Evolutionary conservation across 2,888 invertebrate genomes (phyloP).

Genomic region (Didymodactylos carnosus): DNA sequence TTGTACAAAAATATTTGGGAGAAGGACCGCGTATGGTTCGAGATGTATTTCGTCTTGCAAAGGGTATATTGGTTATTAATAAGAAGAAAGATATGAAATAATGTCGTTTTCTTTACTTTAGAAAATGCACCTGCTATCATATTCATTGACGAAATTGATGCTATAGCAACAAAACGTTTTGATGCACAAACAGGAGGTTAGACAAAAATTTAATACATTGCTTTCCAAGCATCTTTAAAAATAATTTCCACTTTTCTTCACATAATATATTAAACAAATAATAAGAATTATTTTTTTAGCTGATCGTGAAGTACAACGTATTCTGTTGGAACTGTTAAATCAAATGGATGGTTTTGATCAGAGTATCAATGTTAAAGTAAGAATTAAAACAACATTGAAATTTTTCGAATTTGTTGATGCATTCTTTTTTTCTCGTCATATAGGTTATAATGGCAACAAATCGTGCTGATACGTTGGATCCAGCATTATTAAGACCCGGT

Average conservation of each 20-base stretch:
- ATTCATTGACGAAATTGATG: constrained; percentile 98
- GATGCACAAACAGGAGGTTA: constrained; percentile 77
- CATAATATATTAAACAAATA: no score
- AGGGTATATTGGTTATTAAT: constrained; percentile 30
- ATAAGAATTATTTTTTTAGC: constrained; percentile 39
- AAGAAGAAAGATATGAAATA: neutral
- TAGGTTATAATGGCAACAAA: constrained; percentile 73
- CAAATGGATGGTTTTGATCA: constrained; percentile 99
- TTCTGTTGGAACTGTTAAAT: constrained; percentile 79
- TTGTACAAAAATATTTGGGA: constrained; percentile 95
- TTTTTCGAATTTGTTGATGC: neutral
- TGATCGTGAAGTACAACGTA: constrained; percentile 91
- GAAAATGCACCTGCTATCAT: constrained; percentile 98
- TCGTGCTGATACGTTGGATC: constrained; percentile 89
- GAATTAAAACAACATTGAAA: neutral
- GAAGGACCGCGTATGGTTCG: constrained; percentile 98
- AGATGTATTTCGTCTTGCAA: constrained; percentile 91
- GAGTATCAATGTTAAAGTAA: constrained; percentile 91
- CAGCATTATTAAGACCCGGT: constrained; percentile 80
- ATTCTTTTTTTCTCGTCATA: constrained; percentile 33
- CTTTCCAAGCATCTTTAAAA: neutral
- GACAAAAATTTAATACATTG: neutral
- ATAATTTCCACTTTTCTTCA: no score
- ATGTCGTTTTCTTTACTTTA: neutral
- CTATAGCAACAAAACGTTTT: constrained; percentile 94